Conservation (phyloP, 2,113 vertebrate species). For the Rana temporaria region DNA sequence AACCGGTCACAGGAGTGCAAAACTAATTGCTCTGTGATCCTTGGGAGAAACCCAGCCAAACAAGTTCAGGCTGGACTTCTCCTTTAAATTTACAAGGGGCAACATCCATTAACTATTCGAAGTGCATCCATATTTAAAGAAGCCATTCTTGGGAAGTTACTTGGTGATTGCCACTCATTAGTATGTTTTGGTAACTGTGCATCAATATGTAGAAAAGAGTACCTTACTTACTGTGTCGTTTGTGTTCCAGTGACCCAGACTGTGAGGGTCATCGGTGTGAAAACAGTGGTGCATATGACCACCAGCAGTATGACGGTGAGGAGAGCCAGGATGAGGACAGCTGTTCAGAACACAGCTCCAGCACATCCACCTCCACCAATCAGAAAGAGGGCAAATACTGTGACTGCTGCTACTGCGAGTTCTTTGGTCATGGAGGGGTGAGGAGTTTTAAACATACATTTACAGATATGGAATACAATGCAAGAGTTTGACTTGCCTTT, state of each 20-base stretch:
- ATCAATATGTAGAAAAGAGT: neutral
- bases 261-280: constrained; percentile 96
- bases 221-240: neutral
- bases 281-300: constrained; percentile 85
- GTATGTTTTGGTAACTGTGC: too few relatives aligned
- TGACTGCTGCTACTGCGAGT: constrained; percentile 99
- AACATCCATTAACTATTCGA: too few relatives aligned
- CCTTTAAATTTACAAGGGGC: too few relatives aligned
- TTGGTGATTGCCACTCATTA: neutral
- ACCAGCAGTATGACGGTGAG: constrained; percentile 90
- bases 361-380: constrained; percentile 98
- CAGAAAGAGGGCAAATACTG: constrained; percentile 99
- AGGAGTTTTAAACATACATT: constrained; percentile 60
- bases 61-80: too few relatives aligned
- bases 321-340: constrained; percentile 97
- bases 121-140: too few relatives aligned
- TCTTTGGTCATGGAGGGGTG: constrained; percentile 98
- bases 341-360: constrained; percentile 97
- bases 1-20: too few relatives aligned
- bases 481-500: too few relatives aligned
- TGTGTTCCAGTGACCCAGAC: constrained; percentile 85
- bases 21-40: too few relatives aligned
- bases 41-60: too few relatives aligned
- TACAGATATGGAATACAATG: too few relatives aligned
- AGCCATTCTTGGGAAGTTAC: neutral